Conservation (phyloP, 2,888 invertebrate genomes). For the Lobophora halterata region DNA sequence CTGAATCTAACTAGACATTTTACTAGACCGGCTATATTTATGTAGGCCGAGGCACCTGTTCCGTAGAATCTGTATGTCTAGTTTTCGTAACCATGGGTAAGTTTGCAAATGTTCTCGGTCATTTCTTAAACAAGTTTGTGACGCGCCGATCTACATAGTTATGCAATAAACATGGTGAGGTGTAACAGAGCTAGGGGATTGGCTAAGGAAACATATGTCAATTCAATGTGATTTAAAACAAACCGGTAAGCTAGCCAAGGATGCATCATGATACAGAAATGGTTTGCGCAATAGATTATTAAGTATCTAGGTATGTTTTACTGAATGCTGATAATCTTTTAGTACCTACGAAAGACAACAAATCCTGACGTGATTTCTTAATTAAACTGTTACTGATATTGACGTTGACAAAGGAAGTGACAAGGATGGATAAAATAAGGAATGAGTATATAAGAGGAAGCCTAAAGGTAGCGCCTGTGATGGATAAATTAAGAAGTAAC, state of each 20-base stretch:
- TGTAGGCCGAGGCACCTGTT: constrained; percentile 13
- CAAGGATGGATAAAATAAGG: no score
- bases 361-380: no score
- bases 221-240: constrained; percentile 25
- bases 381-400: no score
- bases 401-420: no score
- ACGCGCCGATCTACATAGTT: constrained; percentile 32
- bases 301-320: constrained; percentile 12
- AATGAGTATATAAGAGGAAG: no score
- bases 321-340: constrained; percentile 5
- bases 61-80: constrained; percentile 11
- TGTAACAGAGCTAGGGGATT: constrained; percentile 27
- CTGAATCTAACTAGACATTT: no score
- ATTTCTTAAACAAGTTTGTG: constrained; percentile 31
- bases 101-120: constrained; percentile 29
- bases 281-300: constrained; percentile 17
- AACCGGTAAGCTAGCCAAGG: constrained; percentile 21
- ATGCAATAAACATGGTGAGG: constrained; percentile 28
- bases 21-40: no score
- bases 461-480: no score
- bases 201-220: constrained; percentile 29
- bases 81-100: constrained; percentile 25
- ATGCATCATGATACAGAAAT: constrained; percentile 15
- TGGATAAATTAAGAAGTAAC: no score
- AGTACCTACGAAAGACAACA: no score